Conservation (phyloP, 1,140 invertebrate species). For the Zaprionus lachaisei region DNA sequence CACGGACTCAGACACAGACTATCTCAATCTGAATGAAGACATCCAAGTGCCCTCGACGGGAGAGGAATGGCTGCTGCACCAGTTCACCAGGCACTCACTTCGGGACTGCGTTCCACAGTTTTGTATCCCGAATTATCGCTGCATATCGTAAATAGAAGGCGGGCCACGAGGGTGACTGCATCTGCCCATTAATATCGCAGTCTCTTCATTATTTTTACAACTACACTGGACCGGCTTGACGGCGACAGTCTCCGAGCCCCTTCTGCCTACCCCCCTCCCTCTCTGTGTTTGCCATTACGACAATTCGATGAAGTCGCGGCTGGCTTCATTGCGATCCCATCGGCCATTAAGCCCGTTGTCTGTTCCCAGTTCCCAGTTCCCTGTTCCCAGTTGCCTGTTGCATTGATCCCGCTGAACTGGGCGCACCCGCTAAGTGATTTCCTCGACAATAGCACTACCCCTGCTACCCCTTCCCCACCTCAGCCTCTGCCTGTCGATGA, state of each 20-base stretch:
- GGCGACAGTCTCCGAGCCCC: slow-evolving; percentile 21
- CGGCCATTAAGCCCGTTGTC: slow-evolving; percentile 28
- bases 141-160: slow-evolving; percentile 67
- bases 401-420: slow-evolving; percentile 41
- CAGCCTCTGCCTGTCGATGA: slow-evolving; percentile 13
- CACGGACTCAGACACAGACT: background rate
- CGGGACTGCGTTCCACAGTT: background rate
- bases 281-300: slow-evolving; percentile 19
- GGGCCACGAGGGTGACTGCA: slow-evolving; percentile 28
- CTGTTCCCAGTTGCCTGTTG: slow-evolving; percentile 10
- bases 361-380: background rate
- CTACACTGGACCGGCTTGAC: slow-evolving; percentile 20
- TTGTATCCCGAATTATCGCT: slow-evolving; percentile 73
- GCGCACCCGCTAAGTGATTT: slow-evolving; percentile 68
- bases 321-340: slow-evolving; percentile 9
- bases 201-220: slow-evolving; percentile 55
- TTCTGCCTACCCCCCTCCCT: background rate
- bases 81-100: slow-evolving; percentile 6
- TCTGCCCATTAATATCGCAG: slow-evolving; percentile 15
- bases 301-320: background rate
- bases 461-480: background rate
- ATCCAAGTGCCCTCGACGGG: slow-evolving; percentile 28
- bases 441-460: slow-evolving; percentile 11
- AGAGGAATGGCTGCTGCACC: slow-evolving; percentile 18
- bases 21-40: slow-evolving; percentile 61